Conservation (phyloP, 1,140 invertebrate genomes). For the Leptonema lineaticorne region DNA sequence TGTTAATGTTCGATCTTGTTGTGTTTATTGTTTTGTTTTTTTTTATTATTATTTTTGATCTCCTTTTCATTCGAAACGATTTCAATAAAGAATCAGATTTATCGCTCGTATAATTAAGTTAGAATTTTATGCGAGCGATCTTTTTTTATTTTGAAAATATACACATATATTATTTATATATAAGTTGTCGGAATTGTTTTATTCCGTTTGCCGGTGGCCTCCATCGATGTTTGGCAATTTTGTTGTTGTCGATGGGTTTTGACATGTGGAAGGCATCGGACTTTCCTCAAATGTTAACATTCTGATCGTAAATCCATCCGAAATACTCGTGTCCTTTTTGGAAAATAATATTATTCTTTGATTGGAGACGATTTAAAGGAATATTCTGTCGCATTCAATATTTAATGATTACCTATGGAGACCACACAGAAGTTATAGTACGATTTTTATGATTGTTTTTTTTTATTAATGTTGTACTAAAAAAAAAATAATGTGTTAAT, state of each 20-base stretch:
- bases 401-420: neutral
- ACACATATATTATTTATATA: neutral
- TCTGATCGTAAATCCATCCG: neutral
- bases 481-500: too few species aligned
- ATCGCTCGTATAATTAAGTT: too few species aligned
- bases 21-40: too few species aligned
- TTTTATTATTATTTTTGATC: too few species aligned
- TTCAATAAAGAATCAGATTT: too few species aligned
- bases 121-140: neutral
- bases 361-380: neutral
- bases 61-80: too few species aligned
- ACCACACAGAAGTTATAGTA: neutral
- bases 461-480: too few species aligned
- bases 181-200: neutral
- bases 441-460: too few species aligned
- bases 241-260: neutral
- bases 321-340: neutral
- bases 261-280: neutral
- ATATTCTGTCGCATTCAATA: too few species aligned
- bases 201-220: neutral
- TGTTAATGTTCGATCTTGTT: too few species aligned
- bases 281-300: neutral
- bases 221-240: neutral
- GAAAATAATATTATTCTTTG: neutral
- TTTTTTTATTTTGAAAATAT: neutral